A percentile compares a stretch with the other conserved stretches of the same genome.
phyloP scores from a whole-genome alignment of 2,888 invertebrate genomes.

The Mechanitis mazaeus region DNA sequence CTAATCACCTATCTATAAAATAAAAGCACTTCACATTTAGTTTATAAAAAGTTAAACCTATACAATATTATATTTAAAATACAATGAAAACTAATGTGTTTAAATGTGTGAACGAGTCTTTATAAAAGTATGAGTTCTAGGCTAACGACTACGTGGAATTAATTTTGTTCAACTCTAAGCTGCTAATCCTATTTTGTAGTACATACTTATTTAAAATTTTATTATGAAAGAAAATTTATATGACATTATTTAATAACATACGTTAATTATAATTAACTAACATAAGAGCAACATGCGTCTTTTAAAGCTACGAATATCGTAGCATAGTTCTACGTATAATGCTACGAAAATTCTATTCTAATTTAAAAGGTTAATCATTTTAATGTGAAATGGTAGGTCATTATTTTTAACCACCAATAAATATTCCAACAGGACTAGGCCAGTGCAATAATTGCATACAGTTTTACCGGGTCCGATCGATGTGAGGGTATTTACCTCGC shows the following conservation, averaged over 20 bases:
- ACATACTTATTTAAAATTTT: conserved; percentile 17
- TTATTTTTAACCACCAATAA: conserved; percentile 27
- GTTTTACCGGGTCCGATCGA: conserved; percentile 74
- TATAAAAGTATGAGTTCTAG: conserved; percentile 9
- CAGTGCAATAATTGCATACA: conserved; percentile 76
- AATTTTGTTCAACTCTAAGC: conserved; percentile 36
- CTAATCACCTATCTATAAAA: too few species aligned
- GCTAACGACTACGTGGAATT: conserved; percentile 34
- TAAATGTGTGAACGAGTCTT: conserved; percentile 1
- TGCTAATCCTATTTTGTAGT: conserved; percentile 28
- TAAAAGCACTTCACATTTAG: too few species aligned
- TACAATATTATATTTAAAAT: too few species aligned
- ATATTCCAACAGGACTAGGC: conserved; percentile 63
- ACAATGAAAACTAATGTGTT: too few species aligned
- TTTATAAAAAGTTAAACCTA: too few species aligned
- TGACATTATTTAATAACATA: neutral
- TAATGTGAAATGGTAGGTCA: too few species aligned
- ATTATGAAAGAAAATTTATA: neutral
- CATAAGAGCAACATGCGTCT: too few species aligned
- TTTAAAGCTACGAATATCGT: too few species aligned
- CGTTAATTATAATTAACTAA: too few species aligned
- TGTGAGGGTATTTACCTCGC: conserved; percentile 77
- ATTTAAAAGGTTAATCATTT: too few species aligned
- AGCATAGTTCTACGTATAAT: too few species aligned
- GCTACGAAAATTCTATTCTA: too few species aligned